A percentile compares a stretch with the other conserved stretches of the same genome.
These are phyloP conservation scores for Drosophila ironensis DNA, from an alignment of 1,140 invertebrate species.

Conservation along the genomic window DNA sequence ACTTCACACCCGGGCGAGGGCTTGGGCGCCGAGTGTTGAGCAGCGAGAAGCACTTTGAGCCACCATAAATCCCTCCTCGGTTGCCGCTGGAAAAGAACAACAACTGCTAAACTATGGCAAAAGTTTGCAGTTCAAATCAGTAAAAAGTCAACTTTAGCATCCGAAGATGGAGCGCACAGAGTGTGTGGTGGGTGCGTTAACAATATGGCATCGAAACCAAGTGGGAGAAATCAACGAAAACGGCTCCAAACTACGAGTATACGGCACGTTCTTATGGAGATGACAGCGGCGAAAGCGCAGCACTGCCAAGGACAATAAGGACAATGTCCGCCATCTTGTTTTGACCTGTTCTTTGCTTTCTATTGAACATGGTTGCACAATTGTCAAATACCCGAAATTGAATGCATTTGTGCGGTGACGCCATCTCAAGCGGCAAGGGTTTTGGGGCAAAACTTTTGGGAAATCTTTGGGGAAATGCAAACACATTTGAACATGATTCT, in stretches of 20 bases:
- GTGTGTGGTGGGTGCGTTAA: constrained; percentile 29
- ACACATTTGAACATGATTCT: no score
- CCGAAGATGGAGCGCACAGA: constrained; percentile 8
- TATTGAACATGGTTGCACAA: constrained; percentile 35
- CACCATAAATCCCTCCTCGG: constrained; percentile 49
- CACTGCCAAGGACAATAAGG: constrained; percentile 14
- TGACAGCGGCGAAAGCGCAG: constrained; percentile 8
- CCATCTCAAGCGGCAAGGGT: no score
- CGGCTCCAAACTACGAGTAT: neutral
- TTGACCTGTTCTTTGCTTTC: constrained; percentile 31
- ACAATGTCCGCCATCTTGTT: constrained; percentile 43
- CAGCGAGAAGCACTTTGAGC: constrained; percentile 56
- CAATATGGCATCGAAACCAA: constrained; percentile 30
- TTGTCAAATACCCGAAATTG: constrained; percentile 29
- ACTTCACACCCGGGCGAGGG: constrained; percentile 39
- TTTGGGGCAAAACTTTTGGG: no score
- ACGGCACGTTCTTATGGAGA: neutral
- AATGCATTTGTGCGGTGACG: constrained; percentile 21
- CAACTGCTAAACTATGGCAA: constrained; percentile 37
- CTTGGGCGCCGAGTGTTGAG: constrained; percentile 16
- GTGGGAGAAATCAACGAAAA: constrained; percentile 37
- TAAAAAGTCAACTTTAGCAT: constrained; percentile 41
- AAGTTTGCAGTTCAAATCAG: constrained; percentile 47
- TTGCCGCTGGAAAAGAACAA: constrained; percentile 32
- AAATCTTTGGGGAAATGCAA: no score